Base-by-base conservation (phyloP, 2,888 invertebrate genomes). In the Harpalus rubripes region DNA sequence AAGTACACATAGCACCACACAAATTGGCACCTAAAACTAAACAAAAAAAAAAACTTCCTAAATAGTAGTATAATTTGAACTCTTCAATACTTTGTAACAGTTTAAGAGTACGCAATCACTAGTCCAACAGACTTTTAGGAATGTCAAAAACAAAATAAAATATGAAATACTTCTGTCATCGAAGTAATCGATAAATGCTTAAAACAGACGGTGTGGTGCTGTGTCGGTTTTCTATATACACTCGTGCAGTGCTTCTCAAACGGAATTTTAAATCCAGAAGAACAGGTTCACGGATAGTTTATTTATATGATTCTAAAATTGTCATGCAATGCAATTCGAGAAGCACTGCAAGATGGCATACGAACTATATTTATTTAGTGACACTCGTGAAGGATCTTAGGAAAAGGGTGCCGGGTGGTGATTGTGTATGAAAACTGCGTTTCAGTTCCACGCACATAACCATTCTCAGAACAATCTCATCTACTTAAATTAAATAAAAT, bases 1-100 rank as follows among this genome's bases (percentile, higher is more conserved):
- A 90, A 90, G 89, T 90, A 90, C 89, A 89, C 88, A 88, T 87
- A 88, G 88, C 89, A 89, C 89, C 88, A 86, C 87, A 84, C 87
- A 87, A 88, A 87, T 89, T 88, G 89, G 88, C 89, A 89, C 88
- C 88, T 87, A 87, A 86, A 86, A 86, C 86, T 84, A 82, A 87
- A 87, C 82, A 83, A 81, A 85, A 32, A 1, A 32, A 32, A 87
- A 88, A 86, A 61, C 68, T 86, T 68, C 84, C 78, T 84, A 82
- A 81, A 86, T 85, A 85, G 81, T 86, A 81, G 39, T 76, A 74
- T 78, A 81, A 80, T 78, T 80, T 68, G 68, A 80, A 80, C 76
- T 80, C 61, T 84, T 80, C 26, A 80, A 83, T 83, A 80, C 81
- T 79, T 85, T 80, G 80, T 84, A 18, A 79, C 85, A 85, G 80